These are phyloP conservation scores for Hartigia nigra DNA, from an alignment of 2,888 invertebrate genomes.

Conservation along the genomic window DNA sequence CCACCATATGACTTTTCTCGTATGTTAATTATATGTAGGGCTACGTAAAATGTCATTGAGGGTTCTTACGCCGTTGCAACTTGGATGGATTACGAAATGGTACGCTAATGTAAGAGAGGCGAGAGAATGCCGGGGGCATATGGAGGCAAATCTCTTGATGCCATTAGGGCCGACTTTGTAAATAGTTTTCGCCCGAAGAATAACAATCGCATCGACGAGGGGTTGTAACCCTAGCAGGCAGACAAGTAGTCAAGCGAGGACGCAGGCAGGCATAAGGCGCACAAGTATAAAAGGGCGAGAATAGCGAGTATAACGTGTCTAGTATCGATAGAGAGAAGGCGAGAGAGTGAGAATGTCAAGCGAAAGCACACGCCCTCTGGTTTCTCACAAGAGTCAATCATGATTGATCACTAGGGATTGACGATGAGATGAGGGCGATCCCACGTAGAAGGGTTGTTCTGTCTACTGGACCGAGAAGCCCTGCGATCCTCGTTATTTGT, in stretches of 20 bases:
- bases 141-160: conserved; percentile 61
- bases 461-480: conserved; percentile 16
- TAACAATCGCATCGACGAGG: conserved; percentile 56
- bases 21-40: not conserved
- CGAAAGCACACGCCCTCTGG: conserved; percentile 15
- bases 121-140: conserved; percentile 37
- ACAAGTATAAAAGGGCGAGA: not conserved
- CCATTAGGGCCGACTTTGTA: conserved; percentile 64
- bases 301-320: not conserved
- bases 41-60: not conserved
- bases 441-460: conserved; percentile 52
- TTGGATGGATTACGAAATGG: conserved; percentile 41
- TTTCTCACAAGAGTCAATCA: conserved; percentile 51
- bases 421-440: conserved; percentile 19
- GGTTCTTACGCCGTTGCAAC: conserved; percentile 20
- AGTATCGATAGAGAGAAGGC: conserved; percentile 25
- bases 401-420: conserved; percentile 61
- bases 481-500: conserved; percentile 53
- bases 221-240: conserved; percentile 37
- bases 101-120: conserved; percentile 40
- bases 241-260: not conserved
- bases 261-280: not conserved
- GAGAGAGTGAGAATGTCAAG: conserved; percentile 50
- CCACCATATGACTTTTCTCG: not conserved
- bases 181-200: conserved; percentile 64